Evolutionary conservation across 2,113 vertebrate species (phyloP), one percentile per base, ranked within the genome.

Genomic region (Alligator mississippiensis): DNA sequence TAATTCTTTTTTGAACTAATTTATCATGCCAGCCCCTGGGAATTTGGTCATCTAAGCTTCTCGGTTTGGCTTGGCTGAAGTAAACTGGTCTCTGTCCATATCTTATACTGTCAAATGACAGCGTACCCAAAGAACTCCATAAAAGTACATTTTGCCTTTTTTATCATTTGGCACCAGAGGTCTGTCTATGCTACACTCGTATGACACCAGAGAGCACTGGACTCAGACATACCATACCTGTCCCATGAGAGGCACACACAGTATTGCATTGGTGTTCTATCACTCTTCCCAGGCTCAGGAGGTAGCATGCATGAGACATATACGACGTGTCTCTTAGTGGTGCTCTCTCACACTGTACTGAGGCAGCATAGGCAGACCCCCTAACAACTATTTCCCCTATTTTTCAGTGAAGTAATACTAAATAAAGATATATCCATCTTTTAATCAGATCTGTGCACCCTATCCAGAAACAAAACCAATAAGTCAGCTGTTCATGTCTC

Each of bases 381-480:
- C 47, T 47, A 47, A 47, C 47, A 47, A 47, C 15, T 79, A 3
- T 3, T 58, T 25, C 2, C 6, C 4, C 47, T 34, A 4, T 82
- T 76, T 90, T 83, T 90, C 61, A 47, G 11, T 21, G 8, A 24
- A 70, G n/a, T 5, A 4, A 1, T 3, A n/a, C 55, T 16, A 38
- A 62, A 80, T 66, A 30, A 21, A 5, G 25, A 59, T 22, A 72
- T 58, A 34, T 3, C 4, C 22, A 18, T 77, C 0, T 76, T 79
- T 84, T 70, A 38, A 60, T 21, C 72, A 68, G 55, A 70, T 77
- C 61, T 77, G n/a, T n/a, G 9, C 70, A 84, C 70, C 1, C 1
- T 75, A 7, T 54, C 82, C 91, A 21, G 91, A 95, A 90, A 78
- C 30, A 6, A 77, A 19, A 55, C 55, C 54, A 82, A 82, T 66